Percentiles rank a stretch among this genome's conserved stretches.
phyloP scores from a whole-genome alignment of 2,113 vertebrate genomes.

The Rhabdomys dilectus region DNA sequence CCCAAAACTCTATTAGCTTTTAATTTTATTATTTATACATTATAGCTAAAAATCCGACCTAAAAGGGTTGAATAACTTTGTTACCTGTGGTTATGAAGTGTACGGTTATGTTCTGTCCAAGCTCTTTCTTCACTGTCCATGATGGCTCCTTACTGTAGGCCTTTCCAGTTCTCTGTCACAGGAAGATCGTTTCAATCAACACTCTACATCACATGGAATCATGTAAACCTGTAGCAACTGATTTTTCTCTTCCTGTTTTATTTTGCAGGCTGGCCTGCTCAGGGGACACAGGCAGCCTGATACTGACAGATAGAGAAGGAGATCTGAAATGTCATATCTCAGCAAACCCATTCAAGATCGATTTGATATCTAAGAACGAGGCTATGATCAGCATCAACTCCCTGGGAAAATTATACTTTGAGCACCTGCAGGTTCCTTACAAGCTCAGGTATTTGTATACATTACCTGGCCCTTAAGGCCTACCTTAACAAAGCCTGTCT shows the following conservation, averaged over 20 bases:
- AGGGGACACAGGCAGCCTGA: constrained; percentile 83
- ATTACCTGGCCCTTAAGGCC: constrained; percentile 24
- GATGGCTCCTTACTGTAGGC: not conserved
- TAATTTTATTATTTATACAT: constrained; percentile 38
- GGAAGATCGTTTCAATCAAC: not conserved
- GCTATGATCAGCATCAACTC: constrained; percentile 92
- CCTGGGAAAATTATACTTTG: constrained; percentile 91
- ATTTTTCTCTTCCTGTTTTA: constrained; percentile 60
- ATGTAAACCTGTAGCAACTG: not conserved
- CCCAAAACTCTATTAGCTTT: constrained; percentile 20
- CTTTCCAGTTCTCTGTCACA: not conserved
- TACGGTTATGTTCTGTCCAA: not conserved
- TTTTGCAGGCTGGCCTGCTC: constrained; percentile 87
- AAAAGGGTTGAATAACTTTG: not conserved
- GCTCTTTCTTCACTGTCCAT: not conserved
- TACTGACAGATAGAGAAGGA: constrained; percentile 86
- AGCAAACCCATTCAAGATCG: constrained; percentile 90
- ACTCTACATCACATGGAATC: not conserved
- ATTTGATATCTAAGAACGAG: constrained; percentile 89
- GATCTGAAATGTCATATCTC: constrained; percentile 86
- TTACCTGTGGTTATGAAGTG: not conserved
- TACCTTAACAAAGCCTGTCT: constrained; percentile 39
- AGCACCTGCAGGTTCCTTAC: constrained; percentile 86
- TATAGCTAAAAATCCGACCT: constrained; percentile 28
- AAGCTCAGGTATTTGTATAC: constrained; percentile 82